Evolutionary conservation across 2,113 vertebrate genomes (phyloP).

Genomic region (Megaceryle maxima): DNA sequence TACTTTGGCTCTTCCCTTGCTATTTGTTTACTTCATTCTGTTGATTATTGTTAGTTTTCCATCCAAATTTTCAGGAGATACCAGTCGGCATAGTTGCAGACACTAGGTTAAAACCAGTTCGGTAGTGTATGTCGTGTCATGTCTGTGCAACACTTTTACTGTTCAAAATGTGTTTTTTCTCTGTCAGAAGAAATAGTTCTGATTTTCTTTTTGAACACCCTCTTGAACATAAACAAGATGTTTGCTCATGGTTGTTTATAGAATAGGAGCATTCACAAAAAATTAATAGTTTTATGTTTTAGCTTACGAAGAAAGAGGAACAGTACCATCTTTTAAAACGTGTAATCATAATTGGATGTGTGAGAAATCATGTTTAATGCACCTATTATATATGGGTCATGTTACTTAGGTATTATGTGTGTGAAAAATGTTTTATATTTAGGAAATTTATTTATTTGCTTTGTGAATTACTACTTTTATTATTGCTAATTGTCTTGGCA

Average conservation of each 20-base stretch:
- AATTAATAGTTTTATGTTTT: not conserved
- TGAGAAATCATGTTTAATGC: not conserved
- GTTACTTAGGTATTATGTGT: not conserved
- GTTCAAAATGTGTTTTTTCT: not conserved
- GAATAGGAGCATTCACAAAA: not conserved
- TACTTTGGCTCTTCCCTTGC: not conserved
- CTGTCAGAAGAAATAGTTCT: not conserved
- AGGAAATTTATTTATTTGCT: not conserved
- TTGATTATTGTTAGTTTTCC: not conserved
- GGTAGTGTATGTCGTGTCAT: not conserved
- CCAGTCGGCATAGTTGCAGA: not conserved
- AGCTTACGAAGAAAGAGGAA: not conserved
- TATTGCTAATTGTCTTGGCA: not conserved
- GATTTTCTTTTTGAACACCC: not conserved
- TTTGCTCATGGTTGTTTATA: not conserved
- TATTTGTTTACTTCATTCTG: not conserved
- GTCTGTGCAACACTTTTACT: not conserved
- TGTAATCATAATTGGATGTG: not conserved
- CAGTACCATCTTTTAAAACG: not conserved
- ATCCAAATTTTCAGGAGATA: not conserved
- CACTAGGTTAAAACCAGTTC: not conserved
- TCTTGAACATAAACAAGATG: not conserved
- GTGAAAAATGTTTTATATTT: not conserved
- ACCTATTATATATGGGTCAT: not conserved
- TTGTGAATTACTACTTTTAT: not conserved